Evolutionary conservation across 2,113 vertebrate species (phyloP).

Genomic region (Nycticryphes semicollaris): DNA sequence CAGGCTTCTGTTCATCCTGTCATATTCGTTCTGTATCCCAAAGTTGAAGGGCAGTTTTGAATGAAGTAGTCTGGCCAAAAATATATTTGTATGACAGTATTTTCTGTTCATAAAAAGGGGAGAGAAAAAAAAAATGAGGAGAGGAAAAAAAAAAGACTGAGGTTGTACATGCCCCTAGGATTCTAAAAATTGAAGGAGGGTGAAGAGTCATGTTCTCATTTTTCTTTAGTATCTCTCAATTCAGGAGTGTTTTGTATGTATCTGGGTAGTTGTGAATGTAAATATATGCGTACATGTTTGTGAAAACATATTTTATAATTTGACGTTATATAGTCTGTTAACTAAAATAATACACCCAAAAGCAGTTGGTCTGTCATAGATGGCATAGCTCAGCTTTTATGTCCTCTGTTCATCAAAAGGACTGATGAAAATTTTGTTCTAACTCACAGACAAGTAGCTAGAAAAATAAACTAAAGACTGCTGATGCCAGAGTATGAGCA

Average conservation of each 20-base stretch:
- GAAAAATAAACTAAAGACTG: slow-evolving; percentile 44
- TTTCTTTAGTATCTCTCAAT: neutral
- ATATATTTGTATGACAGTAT: neutral
- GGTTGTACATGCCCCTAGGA: neutral
- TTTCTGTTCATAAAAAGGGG: neutral
- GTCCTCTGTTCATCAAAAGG: slow-evolving; percentile 43
- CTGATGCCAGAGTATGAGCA: slow-evolving; percentile 69
- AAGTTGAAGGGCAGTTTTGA: neutral
- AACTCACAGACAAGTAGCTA: slow-evolving; percentile 55
- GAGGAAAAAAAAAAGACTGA: neutral
- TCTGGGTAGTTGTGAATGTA: neutral
- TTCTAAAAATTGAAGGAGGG: neutral
- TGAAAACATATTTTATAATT: slow-evolving; percentile 14
- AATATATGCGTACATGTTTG: neutral
- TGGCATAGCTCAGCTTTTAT: slow-evolving; percentile 28
- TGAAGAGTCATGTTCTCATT: neutral
- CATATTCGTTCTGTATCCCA: neutral
- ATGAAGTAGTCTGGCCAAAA: neutral
- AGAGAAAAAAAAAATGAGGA: accelerated
- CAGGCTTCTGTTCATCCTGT: neutral
- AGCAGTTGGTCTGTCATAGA: neutral
- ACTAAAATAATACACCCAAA: neutral
- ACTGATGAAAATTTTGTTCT: slow-evolving; percentile 48
- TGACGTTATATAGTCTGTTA: slow-evolving; percentile 8
- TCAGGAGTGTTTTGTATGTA: neutral